Conservation (phyloP, 2,888 invertebrate species). For the Metacarcinus magister region DNA sequence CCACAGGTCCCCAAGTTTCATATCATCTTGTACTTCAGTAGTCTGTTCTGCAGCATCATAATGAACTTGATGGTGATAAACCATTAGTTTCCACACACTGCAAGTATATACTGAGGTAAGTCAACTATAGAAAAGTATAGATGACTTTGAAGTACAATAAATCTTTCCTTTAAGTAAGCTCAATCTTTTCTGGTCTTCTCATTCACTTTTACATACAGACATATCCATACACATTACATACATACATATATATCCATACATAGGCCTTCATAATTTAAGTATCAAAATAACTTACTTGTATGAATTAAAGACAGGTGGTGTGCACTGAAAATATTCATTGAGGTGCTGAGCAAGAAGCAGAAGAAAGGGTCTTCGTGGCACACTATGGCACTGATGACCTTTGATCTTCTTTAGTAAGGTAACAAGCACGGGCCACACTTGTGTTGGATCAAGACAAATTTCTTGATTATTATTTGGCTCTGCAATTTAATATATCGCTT, state of each 20-base stretch:
- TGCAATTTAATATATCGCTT: background rate
- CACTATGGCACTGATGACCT: conserved; percentile 64
- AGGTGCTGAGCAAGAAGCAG: conserved; percentile 59
- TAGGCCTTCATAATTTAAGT: background rate
- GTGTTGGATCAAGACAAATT: background rate
- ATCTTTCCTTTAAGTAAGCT: background rate
- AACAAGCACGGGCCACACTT: conserved; percentile 54
- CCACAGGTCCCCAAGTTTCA: conserved; percentile 66
- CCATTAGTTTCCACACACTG: conserved; percentile 69
- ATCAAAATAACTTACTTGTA: conserved; percentile 59
- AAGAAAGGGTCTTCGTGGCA: conserved; percentile 68
- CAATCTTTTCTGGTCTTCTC: background rate
- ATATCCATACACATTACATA: too few relatives aligned
- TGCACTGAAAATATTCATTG: conserved; percentile 50
- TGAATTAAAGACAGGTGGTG: conserved; percentile 50
- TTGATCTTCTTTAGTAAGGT: conserved; percentile 49
- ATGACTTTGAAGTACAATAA: background rate
- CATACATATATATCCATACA: background rate
- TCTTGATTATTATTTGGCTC: conserved; percentile 47
- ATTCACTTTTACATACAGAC: too few relatives aligned
- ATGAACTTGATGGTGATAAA: conserved; percentile 62
- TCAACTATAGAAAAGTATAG: background rate
- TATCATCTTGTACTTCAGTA: background rate
- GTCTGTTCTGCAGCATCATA: conserved; percentile 38
- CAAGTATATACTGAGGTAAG: background rate